A percentile compares a stretch with the other conserved stretches of the same genome.
These are phyloP conservation scores for Chrysaora quinquecirrha DNA, from an alignment of 30 jellyfish, hydroid and myxozoan genomes.

Conservation along the genomic window DNA sequence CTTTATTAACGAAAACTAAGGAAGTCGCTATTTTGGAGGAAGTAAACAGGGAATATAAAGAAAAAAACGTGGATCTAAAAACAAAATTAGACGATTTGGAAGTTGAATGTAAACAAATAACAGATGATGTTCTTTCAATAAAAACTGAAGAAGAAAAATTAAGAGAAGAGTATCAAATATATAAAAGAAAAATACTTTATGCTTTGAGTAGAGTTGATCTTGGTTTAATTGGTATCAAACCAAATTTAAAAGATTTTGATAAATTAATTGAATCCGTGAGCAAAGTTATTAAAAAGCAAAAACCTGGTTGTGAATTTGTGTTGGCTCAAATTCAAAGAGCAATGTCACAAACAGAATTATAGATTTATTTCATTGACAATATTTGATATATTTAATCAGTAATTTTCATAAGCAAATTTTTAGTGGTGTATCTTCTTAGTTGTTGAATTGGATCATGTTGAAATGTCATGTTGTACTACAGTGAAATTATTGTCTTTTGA, in stretches of 20 bases:
- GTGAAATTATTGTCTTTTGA: too few relatives aligned
- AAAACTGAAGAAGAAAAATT: slow-evolving; percentile 53
- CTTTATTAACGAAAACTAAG: slow-evolving; percentile 22
- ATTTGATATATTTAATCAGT: too few relatives aligned
- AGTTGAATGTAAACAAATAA: slow-evolving; percentile 32
- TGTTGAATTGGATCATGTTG: too few relatives aligned
- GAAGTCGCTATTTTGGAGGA: slow-evolving; percentile 45
- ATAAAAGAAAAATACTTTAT: slow-evolving; percentile 38
- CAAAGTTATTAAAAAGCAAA: slow-evolving; percentile 22
- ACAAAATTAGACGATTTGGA: slow-evolving; percentile 31
- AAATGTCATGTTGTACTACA: too few relatives aligned
- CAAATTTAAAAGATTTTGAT: slow-evolving; percentile 43
- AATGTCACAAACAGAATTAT: slow-evolving; percentile 31
- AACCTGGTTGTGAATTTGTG: slow-evolving; percentile 31
- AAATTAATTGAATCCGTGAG: slow-evolving; percentile 20
- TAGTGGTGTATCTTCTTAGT: too few relatives aligned
- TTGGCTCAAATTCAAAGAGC: slow-evolving; percentile 34
- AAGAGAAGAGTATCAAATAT: slow-evolving; percentile 41
- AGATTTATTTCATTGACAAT: too few relatives aligned
- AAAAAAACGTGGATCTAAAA: slow-evolving; percentile 23
- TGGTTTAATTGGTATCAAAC: slow-evolving; percentile 46
- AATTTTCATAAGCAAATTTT: too few relatives aligned
- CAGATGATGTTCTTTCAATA: slow-evolving; percentile 32
- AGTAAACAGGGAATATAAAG: slow-evolving; percentile 48
- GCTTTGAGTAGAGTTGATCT: slow-evolving; percentile 57